Evolutionary conservation across 2,113 vertebrate species (phyloP), one percentile per base, ranked within the genome.

Genomic region (Rhinogobius similis): DNA sequence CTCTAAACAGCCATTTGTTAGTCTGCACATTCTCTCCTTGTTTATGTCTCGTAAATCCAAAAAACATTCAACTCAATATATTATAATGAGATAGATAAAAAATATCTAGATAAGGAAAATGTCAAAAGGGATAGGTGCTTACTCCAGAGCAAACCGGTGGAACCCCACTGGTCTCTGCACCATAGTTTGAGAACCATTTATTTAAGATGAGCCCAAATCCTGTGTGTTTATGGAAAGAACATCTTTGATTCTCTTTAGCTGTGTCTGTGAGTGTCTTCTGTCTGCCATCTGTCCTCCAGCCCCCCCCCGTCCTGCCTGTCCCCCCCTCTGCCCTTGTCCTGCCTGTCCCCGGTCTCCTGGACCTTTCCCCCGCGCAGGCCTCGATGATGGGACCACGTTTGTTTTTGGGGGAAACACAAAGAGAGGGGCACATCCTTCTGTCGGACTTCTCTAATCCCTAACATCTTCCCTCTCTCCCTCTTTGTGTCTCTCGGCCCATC

Each of bases 371-470:
- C 21, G n/a, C 11, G 7, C 46, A 50, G 46, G 7, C 46, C 27
- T 32, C 55, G 5, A 65, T 10, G 76, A 78, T 79, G 76, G 79
- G 87, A 86, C 69, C 82, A 83, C 84, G 74, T 89, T 87, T 92
- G 87, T 87, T 87, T 88, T 73, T 0, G 24, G 13, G 24, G 78
- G 88, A 85, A 89, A 76, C 75, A 91, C 89, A 91, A 90, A 87
- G 87, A 83, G 75, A 80, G 81, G 81, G 82, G 83, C 77, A 78
- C 80, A 83, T 86, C 82, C 82, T 41, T 84, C 53, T 77, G 79
- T 78, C 77, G 75, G 75, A 63, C 56, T 2, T 56, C 86, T 86
- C 85, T 90, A 87, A 91, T 89, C 89, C 24, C 26, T 63, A 67
- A 72, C 71, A 77, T 72, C 68, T 77, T 64, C 79, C 24, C 65